Percentiles rank a stretch among this genome's conserved stretches.
These are phyloP conservation scores for Aspidiotus rigidus DNA, from an alignment of 2,888 invertebrate species.

Conservation along the genomic window DNA sequence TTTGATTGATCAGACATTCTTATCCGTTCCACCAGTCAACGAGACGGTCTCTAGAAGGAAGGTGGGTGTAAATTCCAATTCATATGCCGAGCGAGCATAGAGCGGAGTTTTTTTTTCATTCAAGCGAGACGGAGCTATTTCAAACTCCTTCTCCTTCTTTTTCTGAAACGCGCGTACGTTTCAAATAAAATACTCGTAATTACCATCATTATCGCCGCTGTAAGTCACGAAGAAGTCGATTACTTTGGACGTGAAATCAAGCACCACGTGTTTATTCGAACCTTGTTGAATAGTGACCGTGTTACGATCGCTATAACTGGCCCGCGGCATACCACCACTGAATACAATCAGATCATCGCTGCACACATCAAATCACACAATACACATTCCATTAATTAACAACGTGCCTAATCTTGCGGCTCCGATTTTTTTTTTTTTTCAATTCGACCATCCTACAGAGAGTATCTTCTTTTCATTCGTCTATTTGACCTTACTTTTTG, in stretches of 20 bases:
- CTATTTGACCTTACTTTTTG: slow-evolving; percentile 7
- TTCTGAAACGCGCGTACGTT: neutral
- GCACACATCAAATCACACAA: slow-evolving; percentile 34
- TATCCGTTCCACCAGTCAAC: no score
- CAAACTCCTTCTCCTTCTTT: no score
- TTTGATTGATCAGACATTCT: no score
- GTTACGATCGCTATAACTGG: slow-evolving; percentile 85
- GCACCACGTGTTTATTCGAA: slow-evolving; percentile 64
- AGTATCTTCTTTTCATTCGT: no score
- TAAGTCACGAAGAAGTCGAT: slow-evolving; percentile 52
- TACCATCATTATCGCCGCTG: slow-evolving; percentile 38
- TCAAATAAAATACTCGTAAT: neutral
- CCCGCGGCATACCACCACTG: slow-evolving; percentile 89
- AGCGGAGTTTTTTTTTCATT: no score
- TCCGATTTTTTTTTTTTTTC: neutral
- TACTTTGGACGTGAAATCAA: slow-evolving; percentile 92
- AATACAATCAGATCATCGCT: slow-evolving; percentile 56
- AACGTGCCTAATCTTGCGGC: neutral
- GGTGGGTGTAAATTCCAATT: no score
- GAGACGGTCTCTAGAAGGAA: no score
- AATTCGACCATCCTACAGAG: no score
- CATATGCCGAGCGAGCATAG: no score
- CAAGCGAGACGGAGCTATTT: no score
- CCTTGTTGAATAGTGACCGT: slow-evolving; percentile 76
- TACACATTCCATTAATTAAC: neutral